Evolutionary conservation across 2,888 invertebrate genomes (phyloP), one percentile per base, ranked within the genome.

Genomic region (Leptura quadrifasciata): DNA sequence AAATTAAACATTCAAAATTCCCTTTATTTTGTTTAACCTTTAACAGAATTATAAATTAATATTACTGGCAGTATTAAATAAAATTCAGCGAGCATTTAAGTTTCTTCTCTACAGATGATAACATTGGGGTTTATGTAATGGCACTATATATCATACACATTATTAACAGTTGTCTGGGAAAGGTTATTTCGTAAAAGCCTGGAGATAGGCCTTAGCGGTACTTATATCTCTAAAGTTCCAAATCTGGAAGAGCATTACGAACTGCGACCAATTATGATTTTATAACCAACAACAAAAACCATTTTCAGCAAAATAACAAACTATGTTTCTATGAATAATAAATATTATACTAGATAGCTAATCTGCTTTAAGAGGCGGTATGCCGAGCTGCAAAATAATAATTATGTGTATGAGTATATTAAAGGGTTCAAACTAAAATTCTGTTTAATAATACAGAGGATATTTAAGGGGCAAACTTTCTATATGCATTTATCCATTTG

Each of bases 131-230:
- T n/a, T 47, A 1, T 47, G 47, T 47, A 47, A 47, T 47, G n/a
- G 47, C n/a, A 47, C 4, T n/a, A 47, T 47, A 47, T 47, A 47
- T 47, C 47, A 47, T 47, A n/a, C 47, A 47, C 12, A 47, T 47
- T 47, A 47, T 47, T 47, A 47, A 47, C 47, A 47, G 47, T 47
- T 47, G 47, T 47, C 47, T 47, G 47, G 47, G 47, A n/a, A 47
- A 47, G 47, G 47, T 47, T 47, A 47, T 47, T 47, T 47, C n/a
- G n/a, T n/a, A 47, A 47, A 47, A 47, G n/a, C 47, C 47, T 47
- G 47, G 47, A 47, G 47, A 47, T n/a, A 47, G 47, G 47, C 47
- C 47, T 47, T 47, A 47, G 47, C 17, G 47, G n/a, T 47, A 47
- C 47, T 47, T 47, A 47, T 47, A 47, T 47, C 4, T 12, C 47